Evolutionary conservation across 2,888 invertebrate species (phyloP), one percentile per base, ranked within the genome.

Genomic region (Dryomyza anilis): DNA sequence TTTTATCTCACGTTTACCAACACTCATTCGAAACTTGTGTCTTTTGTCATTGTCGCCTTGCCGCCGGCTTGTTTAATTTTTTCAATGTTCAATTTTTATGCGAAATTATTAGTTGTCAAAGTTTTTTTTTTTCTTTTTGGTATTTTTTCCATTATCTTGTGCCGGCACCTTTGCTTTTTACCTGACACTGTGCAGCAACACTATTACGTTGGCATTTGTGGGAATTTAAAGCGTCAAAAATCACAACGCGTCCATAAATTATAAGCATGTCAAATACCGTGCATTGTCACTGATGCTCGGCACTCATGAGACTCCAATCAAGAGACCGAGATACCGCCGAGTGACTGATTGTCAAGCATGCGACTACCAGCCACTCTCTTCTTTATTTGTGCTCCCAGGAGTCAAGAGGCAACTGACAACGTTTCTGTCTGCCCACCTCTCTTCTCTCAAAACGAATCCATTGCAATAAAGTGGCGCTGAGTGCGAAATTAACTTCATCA

Each of bases 401-500:
- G n/a, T n/a, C n/a, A n/a, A n/a, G n/a, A n/a, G n/a, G n/a, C n/a
- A n/a, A n/a, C n/a, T 7, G 43, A 43, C 43, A 43, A 10, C 3
- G 43, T 43, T 43, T 5, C 16, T 43, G 5, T 16, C 43, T 10
- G 1, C n/a, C 43, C 12, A 2, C 16, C 43, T 43, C 16, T 16
- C 14, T 4, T 43, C 16, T 16, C 16, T 43, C 16, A 43, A 43
- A 43, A 10, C 16, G 43, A 12, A 43, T 43, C 12, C 43, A 23
- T 8, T 25, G 23, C 12, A 4, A n/a, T 23, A 53, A 30, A 30
- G 30, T 53, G 16, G 16, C 16, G 53, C 10, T 8, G 16, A 30
- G 30, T 53, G 33, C 30, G 14, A 29, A 53, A 29, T 53, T 29
- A 53, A 53, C 53, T 53, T 53, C 14, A 53, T 53, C 33, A 53